Evolutionary conservation across 2,113 vertebrate species (phyloP).

Genomic region (Oreotrochilus melanogaster): DNA sequence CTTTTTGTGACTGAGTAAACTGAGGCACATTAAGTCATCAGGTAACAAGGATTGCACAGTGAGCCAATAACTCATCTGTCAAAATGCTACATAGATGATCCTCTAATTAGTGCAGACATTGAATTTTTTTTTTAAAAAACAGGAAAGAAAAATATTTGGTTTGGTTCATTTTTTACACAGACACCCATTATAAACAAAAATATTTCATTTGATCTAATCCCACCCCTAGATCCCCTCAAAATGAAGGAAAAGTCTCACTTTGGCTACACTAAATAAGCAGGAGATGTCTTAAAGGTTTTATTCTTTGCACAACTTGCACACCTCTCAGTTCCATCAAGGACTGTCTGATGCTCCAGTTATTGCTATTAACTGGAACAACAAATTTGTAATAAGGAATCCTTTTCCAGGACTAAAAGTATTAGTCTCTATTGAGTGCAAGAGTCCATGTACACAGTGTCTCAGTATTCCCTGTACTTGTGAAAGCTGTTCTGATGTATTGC

Average conservation of each 20-base stretch:
- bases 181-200: not conserved
- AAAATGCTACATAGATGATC: not conserved
- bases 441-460: not conserved
- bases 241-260: not conserved
- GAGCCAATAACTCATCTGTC: not conserved
- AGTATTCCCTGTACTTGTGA: not conserved
- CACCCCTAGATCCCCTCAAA: not conserved
- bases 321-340: not conserved
- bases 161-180: not conserved
- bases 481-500: not conserved
- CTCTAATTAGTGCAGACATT: not conserved
- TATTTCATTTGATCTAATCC: not conserved
- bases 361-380: not conserved
- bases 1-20: not conserved
- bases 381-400: not conserved
- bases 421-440: not conserved
- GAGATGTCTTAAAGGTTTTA: not conserved
- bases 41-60: not conserved
- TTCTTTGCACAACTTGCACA: not conserved
- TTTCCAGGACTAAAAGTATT: not conserved
- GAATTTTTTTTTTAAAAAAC: not conserved
- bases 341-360: not conserved
- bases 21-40: not conserved
- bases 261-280: not conserved
- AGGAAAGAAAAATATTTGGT: not conserved